These are phyloP conservation scores for Zelleria hepariella DNA, from an alignment of 2,888 invertebrate genomes.

Conservation along the genomic window DNA sequence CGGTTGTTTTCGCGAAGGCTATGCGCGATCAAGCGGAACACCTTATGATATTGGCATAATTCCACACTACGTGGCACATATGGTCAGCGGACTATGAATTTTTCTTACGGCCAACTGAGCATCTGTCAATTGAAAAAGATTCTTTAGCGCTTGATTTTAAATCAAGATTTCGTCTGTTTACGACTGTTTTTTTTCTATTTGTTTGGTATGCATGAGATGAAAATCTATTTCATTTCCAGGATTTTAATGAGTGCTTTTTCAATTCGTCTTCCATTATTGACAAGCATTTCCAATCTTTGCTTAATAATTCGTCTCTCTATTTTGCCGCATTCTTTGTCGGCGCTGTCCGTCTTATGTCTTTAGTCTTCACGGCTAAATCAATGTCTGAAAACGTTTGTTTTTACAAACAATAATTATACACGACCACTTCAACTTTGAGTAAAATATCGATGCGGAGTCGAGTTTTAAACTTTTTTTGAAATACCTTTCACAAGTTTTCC, in stretches of 20 bases:
- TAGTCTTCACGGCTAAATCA: no score
- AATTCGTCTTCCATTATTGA: neutral
- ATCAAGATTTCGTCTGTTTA: neutral
- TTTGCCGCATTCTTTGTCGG: neutral
- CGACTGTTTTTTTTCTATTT: neutral
- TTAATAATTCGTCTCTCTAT: neutral
- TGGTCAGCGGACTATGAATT: conserved; percentile 48
- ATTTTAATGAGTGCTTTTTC: neutral
- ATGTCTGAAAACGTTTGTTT: no score
- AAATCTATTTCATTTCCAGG: neutral
- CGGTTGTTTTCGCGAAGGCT: conserved; percentile 57
- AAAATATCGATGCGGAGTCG: no score
- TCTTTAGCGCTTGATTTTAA: neutral
- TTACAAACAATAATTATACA: no score
- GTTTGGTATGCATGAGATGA: neutral
- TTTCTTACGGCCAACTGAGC: conserved; percentile 12
- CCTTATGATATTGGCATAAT: conserved; percentile 66
- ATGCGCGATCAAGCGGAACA: conserved; percentile 51
- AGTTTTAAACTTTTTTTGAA: no score
- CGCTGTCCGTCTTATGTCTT: no score
- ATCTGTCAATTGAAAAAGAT: neutral
- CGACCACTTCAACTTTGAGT: no score
- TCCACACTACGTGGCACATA: conserved; percentile 53
- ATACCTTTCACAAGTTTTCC: no score
- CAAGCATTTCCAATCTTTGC: neutral